Evolutionary conservation across 2,113 vertebrate genomes (phyloP).

Genomic region (Pedetes capensis): DNA sequence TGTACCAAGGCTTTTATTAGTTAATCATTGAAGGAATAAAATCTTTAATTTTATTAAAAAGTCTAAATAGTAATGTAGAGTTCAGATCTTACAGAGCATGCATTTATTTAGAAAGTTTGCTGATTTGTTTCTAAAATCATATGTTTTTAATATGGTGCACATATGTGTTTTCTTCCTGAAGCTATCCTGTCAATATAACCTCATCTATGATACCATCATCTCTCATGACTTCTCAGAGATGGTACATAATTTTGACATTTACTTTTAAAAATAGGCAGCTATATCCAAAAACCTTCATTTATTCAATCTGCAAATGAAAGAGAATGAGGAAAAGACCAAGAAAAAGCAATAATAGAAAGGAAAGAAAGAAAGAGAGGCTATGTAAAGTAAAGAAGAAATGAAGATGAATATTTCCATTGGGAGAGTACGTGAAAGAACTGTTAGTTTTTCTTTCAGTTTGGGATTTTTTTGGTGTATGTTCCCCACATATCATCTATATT

Average conservation of each 20-base stretch:
- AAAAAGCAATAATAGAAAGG: neutral
- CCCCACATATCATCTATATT: neutral
- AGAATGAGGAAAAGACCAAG: neutral
- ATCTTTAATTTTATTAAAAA: neutral
- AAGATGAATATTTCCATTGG: neutral
- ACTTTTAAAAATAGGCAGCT: neutral
- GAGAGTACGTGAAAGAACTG: neutral
- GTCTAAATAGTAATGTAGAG: no score
- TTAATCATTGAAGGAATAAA: neutral
- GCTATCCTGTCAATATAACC: neutral
- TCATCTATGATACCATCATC: neutral
- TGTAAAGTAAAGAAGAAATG: neutral
- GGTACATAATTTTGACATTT: neutral
- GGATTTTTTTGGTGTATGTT: neutral
- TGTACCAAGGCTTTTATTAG: neutral
- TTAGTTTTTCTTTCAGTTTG: neutral
- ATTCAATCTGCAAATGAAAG: neutral
- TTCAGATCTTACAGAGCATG: neutral
- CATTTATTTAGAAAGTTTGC: neutral
- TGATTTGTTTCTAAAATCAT: neutral
- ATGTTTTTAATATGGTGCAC: neutral
- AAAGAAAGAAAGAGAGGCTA: neutral
- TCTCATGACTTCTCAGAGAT: neutral
- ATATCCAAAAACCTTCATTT: neutral
- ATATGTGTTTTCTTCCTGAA: neutral